phyloP scores from a whole-genome alignment of 2,797 vertebrate species.

The Varecia variegata region DNA sequence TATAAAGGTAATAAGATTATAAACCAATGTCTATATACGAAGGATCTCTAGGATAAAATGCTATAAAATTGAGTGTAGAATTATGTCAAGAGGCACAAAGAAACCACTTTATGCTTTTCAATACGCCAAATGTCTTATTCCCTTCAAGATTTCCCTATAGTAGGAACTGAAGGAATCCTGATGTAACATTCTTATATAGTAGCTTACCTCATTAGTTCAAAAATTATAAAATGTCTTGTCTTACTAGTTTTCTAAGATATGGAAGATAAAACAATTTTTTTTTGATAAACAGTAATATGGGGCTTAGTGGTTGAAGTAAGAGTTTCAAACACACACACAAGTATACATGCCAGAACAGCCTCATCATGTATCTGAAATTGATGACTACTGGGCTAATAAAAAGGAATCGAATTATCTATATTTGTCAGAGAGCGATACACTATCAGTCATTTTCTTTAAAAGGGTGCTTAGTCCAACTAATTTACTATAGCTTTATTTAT shows the following conservation, averaged over 20 bases:
- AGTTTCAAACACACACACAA: not conserved
- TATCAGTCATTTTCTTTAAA: constrained; percentile 54
- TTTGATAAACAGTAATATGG: not conserved
- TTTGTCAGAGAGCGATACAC: not conserved
- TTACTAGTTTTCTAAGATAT: not conserved
- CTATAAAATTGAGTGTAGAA: not conserved
- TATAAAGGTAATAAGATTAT: not conserved
- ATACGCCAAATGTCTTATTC: not conserved
- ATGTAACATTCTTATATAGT: not conserved
- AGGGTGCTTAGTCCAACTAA: constrained; percentile 24
- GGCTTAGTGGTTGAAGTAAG: not conserved
- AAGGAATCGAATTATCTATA: constrained; percentile 42
- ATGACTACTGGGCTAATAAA: constrained; percentile 29
- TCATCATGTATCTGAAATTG: constrained; percentile 27
- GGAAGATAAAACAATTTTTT: not conserved
- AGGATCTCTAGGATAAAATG: not conserved
- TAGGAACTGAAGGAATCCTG: not conserved
- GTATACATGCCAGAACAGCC: not conserved
- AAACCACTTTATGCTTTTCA: not conserved
- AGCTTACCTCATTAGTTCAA: not conserved
- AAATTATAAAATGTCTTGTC: not conserved
- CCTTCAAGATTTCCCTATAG: not conserved
- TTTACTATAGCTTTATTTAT: constrained; percentile 50
- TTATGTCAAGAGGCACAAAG: not conserved
- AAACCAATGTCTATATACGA: not conserved